Conservation (phyloP, 2,113 vertebrate genomes). For the Prionailurus viverrinus region DNA sequence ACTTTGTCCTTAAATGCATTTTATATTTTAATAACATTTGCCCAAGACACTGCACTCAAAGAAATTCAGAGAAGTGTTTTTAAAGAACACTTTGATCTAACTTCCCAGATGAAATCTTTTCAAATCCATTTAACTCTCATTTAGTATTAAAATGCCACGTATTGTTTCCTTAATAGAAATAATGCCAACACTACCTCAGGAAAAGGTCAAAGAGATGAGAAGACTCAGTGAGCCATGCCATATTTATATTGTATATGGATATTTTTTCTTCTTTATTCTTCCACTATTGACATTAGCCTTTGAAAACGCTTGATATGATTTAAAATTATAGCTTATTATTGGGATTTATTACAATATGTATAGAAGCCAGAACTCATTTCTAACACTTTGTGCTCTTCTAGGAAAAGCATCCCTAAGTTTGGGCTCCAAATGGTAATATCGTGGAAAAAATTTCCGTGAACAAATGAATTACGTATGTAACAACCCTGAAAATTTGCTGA, state of each 20-base stretch:
- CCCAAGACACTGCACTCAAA: constrained; percentile 61
- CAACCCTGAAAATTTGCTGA: neutral
- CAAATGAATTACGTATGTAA: neutral
- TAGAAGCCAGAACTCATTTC: constrained; percentile 51
- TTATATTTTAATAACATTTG: constrained; percentile 72
- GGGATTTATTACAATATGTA: constrained; percentile 39
- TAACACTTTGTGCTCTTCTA: neutral
- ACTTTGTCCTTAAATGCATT: constrained; percentile 71
- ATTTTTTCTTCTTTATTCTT: constrained; percentile 67
- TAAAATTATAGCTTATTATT: constrained; percentile 29
- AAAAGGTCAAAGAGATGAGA: constrained; percentile 48
- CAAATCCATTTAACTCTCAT: constrained; percentile 58
- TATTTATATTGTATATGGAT: neutral
- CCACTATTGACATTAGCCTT: constrained; percentile 54
- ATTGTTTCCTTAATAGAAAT: constrained; percentile 62
- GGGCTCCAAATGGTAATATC: neutral
- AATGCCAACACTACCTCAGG: neutral
- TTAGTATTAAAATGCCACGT: constrained; percentile 43
- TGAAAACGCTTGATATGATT: constrained; percentile 44
- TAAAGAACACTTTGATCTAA: constrained; percentile 62
- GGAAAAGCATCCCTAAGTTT: constrained; percentile 11
- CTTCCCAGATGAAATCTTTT: constrained; percentile 68
- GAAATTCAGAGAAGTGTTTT: constrained; percentile 71
- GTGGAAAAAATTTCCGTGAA: neutral
- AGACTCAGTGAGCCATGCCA: neutral